These are phyloP conservation scores for Drosophila emarginata DNA, from an alignment of 2,888 invertebrate genomes.

Conservation along the genomic window DNA sequence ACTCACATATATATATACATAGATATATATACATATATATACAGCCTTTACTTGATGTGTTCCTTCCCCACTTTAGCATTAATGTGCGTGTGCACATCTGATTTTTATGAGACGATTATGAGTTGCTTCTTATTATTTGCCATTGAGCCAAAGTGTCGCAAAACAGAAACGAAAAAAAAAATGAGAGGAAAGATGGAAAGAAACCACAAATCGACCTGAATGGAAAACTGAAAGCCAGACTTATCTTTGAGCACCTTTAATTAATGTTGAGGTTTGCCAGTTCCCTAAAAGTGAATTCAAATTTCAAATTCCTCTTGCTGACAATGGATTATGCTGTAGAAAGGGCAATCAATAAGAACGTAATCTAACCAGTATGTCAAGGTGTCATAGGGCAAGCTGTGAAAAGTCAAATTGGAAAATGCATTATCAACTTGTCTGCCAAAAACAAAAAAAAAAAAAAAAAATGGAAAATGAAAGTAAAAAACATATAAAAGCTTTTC, in stretches of 20 bases:
- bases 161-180: conserved; percentile 24
- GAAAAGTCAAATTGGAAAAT: not conserved
- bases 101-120: conserved; percentile 78
- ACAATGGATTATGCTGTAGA: not conserved
- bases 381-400: not conserved
- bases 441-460: not conserved
- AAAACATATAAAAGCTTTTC: not conserved
- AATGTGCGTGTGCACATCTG: conserved; percentile 70
- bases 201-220: not conserved
- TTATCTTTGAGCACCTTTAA: not conserved
- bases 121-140: conserved; percentile 75
- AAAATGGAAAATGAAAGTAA: not conserved
- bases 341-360: not conserved
- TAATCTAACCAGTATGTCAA: not conserved
- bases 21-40: not conserved
- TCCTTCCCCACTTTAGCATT: conserved; percentile 53
- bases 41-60: conserved; percentile 56
- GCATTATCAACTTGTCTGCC: not conserved
- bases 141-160: conserved; percentile 67
- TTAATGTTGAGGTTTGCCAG: not conserved
- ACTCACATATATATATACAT: not conserved
- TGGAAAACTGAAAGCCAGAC: not conserved
- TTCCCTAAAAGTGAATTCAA: not conserved
- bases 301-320: not conserved
- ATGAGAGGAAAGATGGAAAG: conserved; percentile 23